Evolutionary conservation across 2,113 vertebrate species (phyloP).

Genomic region (Proterorhinus semilunaris): DNA sequence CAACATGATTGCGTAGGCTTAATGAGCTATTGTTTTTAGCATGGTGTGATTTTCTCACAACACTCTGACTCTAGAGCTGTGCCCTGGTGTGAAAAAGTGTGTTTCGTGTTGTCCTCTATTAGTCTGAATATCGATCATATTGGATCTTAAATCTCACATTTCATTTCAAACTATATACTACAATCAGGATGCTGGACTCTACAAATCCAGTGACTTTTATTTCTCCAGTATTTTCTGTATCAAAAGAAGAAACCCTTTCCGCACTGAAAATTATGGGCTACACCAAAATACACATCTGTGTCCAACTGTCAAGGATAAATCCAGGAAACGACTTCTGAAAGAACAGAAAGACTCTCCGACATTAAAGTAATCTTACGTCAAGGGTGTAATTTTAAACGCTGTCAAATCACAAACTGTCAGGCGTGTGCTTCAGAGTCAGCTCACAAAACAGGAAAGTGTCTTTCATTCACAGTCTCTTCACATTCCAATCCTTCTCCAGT

Average conservation of each 20-base stretch:
- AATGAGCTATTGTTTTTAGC: neutral
- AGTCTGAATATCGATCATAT: neutral
- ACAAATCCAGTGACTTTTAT: too few species aligned
- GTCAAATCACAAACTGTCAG: conserved; percentile 7
- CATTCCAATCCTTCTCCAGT: neutral
- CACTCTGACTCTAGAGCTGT: neutral
- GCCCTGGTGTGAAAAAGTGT: neutral
- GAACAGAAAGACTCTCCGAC: neutral
- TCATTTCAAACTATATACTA: too few species aligned
- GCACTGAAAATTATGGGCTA: neutral
- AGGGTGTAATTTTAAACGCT: conserved; percentile 1
- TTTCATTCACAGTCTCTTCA: neutral
- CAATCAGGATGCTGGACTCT: too few species aligned
- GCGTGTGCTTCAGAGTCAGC: neutral
- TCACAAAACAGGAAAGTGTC: conserved; percentile 7
- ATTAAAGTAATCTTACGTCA: conserved; percentile 5
- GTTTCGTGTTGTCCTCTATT: neutral
- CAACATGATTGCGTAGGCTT: neutral
- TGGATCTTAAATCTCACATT: too few species aligned
- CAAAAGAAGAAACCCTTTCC: neutral
- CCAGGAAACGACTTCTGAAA: conserved; percentile 1
- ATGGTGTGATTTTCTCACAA: neutral
- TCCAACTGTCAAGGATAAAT: conserved; percentile 2
- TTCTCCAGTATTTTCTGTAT: neutral
- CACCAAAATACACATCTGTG: neutral